Evolutionary conservation across 2,113 vertebrate species (phyloP).

Genomic region (Leuciscus idus): DNA sequence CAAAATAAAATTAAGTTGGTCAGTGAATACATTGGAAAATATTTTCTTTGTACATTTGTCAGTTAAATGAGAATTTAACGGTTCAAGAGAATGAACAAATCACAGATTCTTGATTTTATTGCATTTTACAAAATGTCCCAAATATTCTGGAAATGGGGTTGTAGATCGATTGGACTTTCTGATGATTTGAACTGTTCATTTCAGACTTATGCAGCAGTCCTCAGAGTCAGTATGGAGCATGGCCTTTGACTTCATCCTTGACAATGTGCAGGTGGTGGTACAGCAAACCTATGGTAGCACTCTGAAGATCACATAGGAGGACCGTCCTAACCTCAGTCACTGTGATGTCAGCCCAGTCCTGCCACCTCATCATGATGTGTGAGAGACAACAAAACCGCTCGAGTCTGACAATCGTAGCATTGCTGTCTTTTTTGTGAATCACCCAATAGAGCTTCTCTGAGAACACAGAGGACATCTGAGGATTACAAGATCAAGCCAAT

Average conservation of each 20-base stretch:
- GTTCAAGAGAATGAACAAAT: no score
- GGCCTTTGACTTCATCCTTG: conserved; percentile 99
- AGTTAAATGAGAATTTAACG: no score
- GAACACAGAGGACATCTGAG: conserved; percentile 19
- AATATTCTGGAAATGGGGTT: no score
- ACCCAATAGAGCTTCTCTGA: conserved; percentile 3
- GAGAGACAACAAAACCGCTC: conserved; percentile 4
- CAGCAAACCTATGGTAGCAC: conserved; percentile 97
- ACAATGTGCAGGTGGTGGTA: conserved; percentile 97
- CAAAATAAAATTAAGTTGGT: no score
- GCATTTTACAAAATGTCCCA: no score
- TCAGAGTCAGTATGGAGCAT: conserved; percentile 98
- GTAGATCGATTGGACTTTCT: neutral
- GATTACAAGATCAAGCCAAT: neutral
- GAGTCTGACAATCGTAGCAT: conserved; percentile 36
- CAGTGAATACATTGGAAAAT: no score
- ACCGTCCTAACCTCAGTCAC: conserved; percentile 52
- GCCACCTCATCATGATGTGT: conserved; percentile 35
- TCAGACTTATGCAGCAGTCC: conserved; percentile 95
- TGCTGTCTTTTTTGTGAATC: conserved; percentile 11
- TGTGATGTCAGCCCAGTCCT: conserved; percentile 51
- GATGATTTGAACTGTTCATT: neutral
- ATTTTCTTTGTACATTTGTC: no score
- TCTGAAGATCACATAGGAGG: conserved; percentile 86
- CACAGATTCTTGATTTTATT: no score